Evolutionary conservation across 1,140 invertebrate genomes (phyloP), one percentile per base, ranked within the genome.

Genomic region (Cotesia vestalis): DNA sequence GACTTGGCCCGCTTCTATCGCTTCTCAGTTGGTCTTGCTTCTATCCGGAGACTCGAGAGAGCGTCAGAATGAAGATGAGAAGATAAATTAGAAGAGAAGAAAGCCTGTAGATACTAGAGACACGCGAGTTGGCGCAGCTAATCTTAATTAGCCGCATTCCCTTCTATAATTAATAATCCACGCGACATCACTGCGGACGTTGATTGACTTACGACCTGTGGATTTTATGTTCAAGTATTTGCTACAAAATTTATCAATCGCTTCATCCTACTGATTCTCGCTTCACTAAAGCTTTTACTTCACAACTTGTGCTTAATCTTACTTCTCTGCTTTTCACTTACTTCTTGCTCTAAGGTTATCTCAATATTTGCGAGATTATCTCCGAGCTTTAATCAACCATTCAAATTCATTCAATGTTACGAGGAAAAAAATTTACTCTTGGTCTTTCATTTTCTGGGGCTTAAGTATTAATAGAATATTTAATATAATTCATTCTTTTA

Each of bases 151-250:
- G 68, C 53, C 64, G 63, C 70, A 63, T 64, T 55, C 66, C 57
- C 59, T 27, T 66, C 12, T 70, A 40, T 73, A 71, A 75, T 75
- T 75, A 75, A 73, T 75, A 69, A 71, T 46, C 53, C 36, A 36
- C 46, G n/a, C 55, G 59, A 62, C 66, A 63, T 34, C n/a, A 46
- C 17, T 62, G 36, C 27, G 35, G 55, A 40, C 57, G 36, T 69
- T 62, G 68, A 69, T 69, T 69, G 68, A 61, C 66, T n/a, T 34
- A 69, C 57, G 57, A 62, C 46, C 35, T 73, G 40, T 63, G 59
- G 59, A 62, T 62, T 64, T 40, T 69, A 9, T 46, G 35, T n/a
- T 38, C 9, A 36, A 68, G 38, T 62, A 61, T 61, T 34, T 69
- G 38, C 34, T 20, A 34, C 12, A 64, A 36, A 14, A 64, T 64